These are phyloP conservation scores for Electrophaes corylata DNA, from an alignment of 2,888 invertebrate genomes.

Conservation along the genomic window DNA sequence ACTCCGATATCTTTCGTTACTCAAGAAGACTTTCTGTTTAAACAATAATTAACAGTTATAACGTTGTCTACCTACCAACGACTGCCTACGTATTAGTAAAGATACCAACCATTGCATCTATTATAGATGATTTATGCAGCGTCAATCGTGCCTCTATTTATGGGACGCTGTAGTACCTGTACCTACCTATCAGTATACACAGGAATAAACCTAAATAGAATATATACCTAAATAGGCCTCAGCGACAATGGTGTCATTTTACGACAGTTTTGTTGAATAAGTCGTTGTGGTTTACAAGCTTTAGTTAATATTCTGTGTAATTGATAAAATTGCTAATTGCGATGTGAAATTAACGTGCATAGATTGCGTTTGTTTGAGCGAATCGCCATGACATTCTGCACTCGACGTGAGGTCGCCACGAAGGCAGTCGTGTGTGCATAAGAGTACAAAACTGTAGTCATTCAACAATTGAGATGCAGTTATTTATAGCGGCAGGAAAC, in stretches of 20 bases:
- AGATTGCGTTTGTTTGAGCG: conserved; percentile 47
- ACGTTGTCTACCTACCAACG: too few relatives aligned
- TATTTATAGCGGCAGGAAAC: conserved; percentile 31
- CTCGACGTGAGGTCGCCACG: conserved; percentile 62
- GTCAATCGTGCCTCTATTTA: too few relatives aligned
- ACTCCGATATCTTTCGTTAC: too few relatives aligned
- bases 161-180: too few relatives aligned
- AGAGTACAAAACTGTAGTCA: conserved; percentile 29
- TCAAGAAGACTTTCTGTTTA: too few relatives aligned
- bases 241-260: background rate
- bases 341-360: conserved; percentile 39
- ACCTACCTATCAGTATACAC: too few relatives aligned
- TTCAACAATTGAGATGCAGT: conserved; percentile 28
- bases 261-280: background rate
- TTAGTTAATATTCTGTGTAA: background rate
- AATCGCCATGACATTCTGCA: conserved; percentile 73
- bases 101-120: too few relatives aligned
- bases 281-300: background rate
- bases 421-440: conserved; percentile 64
- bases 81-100: too few relatives aligned
- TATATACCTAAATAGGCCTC: too few relatives aligned
- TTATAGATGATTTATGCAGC: too few relatives aligned
- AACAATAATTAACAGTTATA: too few relatives aligned
- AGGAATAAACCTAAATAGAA: too few relatives aligned
- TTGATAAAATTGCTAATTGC: conserved; percentile 43